A percentile compares a stretch with the other conserved stretches of the same genome.
These are phyloP conservation scores for Platalea minor DNA, from an alignment of 2,797 vertebrate species.

Conservation along the genomic window DNA sequence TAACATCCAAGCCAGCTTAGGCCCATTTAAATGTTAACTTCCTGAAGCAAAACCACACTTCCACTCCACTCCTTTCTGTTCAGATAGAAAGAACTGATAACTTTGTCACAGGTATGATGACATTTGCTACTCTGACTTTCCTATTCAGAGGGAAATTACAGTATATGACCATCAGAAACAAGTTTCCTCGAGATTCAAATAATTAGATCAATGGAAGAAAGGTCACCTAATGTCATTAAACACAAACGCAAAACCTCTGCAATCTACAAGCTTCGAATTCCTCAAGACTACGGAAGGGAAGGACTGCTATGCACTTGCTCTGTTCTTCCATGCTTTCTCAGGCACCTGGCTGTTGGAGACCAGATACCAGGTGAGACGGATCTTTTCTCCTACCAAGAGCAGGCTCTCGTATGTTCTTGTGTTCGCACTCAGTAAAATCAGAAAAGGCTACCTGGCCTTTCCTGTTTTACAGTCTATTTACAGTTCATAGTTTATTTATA, in stretches of 20 bases:
- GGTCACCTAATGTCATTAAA: neutral
- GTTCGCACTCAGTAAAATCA: neutral
- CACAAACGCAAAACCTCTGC: neutral
- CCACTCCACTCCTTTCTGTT: neutral
- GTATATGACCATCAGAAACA: neutral
- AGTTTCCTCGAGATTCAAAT: neutral
- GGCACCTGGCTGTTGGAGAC: neutral
- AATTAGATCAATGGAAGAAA: neutral
- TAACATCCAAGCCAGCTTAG: neutral
- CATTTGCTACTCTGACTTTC: neutral
- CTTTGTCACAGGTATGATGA: neutral
- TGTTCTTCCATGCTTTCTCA: neutral
- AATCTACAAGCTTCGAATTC: neutral
- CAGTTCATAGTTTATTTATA: neutral
- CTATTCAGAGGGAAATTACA: neutral
- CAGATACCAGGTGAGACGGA: neutral
- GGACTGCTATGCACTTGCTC: neutral
- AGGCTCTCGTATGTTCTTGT: neutral
- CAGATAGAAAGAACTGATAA: neutral
- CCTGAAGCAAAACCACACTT: neutral
- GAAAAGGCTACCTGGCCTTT: neutral
- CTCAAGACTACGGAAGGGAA: neutral
- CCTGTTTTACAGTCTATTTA: neutral
- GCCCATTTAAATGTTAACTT: constrained; percentile 53
- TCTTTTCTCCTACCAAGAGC: neutral